Conservation (phyloP, 2,888 invertebrate species). For the Ptilodon capucinus region DNA sequence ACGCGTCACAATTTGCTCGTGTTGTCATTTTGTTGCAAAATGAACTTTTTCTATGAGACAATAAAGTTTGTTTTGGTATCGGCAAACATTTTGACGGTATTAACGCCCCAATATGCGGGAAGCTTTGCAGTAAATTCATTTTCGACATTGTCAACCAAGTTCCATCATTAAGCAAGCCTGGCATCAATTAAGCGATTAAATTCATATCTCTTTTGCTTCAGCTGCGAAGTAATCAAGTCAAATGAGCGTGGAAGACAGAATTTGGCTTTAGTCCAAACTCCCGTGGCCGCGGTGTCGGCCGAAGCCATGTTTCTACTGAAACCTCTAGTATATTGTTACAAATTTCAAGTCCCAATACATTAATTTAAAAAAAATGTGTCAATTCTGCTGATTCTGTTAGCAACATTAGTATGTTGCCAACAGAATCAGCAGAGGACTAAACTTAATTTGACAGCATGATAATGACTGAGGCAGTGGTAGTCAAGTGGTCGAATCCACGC, state of each 20-base stretch:
- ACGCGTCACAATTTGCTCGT: no score
- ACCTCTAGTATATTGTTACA: constrained; percentile 21
- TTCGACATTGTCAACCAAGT: neutral
- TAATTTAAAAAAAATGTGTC: constrained; percentile 21
- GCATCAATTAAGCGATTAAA: constrained; percentile 52
- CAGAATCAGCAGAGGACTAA: no score
- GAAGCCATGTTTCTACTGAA: constrained; percentile 39
- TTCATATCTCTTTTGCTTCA: constrained; percentile 55
- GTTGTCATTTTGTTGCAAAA: no score
- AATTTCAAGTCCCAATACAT: constrained; percentile 17
- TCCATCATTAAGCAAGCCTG: constrained; percentile 29
- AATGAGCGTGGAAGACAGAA: constrained; percentile 46
- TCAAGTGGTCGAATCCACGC: no score
- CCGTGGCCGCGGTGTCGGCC: constrained; percentile 19
- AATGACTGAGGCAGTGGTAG: no score
- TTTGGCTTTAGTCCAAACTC: constrained; percentile 48
- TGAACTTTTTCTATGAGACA: no score
- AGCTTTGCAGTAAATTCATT: no score
- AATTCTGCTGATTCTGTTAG: neutral
- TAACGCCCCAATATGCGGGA: no score
- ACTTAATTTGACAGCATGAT: no score
- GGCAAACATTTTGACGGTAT: no score
- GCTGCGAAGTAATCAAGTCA: constrained; percentile 53
- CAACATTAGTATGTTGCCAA: no score
- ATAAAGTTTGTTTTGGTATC: no score